A percentile compares a stretch with the other conserved stretches of the same genome.
Conservation (phyloP, 2,888 invertebrate genomes). For the Brachynemurus nebulosus region DNA sequence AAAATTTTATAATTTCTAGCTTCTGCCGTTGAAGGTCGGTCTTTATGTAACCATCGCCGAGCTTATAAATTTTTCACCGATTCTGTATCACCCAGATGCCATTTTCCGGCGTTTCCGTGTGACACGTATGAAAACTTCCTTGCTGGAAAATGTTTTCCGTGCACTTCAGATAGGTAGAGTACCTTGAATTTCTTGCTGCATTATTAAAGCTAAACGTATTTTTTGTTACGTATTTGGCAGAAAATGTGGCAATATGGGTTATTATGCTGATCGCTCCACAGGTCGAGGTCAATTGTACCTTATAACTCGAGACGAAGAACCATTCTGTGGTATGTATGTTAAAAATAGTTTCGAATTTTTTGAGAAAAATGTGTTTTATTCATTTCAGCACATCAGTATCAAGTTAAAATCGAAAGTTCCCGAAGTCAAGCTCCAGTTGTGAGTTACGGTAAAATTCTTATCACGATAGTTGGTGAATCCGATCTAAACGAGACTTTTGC, state of each 20-base stretch:
- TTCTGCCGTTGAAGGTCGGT: conserved; percentile 70
- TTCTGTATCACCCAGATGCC: conserved; percentile 80
- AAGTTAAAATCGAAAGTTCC: conserved; percentile 66
- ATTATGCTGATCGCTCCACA: conserved; percentile 73
- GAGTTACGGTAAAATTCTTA: conserved; percentile 67
- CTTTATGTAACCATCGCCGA: conserved; percentile 82
- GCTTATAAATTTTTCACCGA: conserved; percentile 93
- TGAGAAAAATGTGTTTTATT: conserved; percentile 6
- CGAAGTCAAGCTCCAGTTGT: conserved; percentile 47
- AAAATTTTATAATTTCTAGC: conserved; percentile 32
- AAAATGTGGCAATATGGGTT: conserved; percentile 83
- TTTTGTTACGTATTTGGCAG: conserved; percentile 17
- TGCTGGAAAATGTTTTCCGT: conserved; percentile 62
- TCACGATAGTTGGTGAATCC: conserved; percentile 66
- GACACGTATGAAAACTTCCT: conserved; percentile 72
- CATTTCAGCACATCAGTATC: conserved; percentile 68
- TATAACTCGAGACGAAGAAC: conserved; percentile 79
- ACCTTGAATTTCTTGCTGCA: background rate
- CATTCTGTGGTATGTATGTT: conserved; percentile 59
- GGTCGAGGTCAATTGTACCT: conserved; percentile 80
- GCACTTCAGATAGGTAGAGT: conserved; percentile 35
- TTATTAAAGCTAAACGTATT: background rate
- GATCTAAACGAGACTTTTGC: conserved; percentile 79
- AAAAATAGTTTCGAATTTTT: too few relatives aligned
- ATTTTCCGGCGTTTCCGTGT: conserved; percentile 85